These are phyloP conservation scores for Drosophila mettleri DNA, from an alignment of 2,888 invertebrate species.

Conservation along the genomic window DNA sequence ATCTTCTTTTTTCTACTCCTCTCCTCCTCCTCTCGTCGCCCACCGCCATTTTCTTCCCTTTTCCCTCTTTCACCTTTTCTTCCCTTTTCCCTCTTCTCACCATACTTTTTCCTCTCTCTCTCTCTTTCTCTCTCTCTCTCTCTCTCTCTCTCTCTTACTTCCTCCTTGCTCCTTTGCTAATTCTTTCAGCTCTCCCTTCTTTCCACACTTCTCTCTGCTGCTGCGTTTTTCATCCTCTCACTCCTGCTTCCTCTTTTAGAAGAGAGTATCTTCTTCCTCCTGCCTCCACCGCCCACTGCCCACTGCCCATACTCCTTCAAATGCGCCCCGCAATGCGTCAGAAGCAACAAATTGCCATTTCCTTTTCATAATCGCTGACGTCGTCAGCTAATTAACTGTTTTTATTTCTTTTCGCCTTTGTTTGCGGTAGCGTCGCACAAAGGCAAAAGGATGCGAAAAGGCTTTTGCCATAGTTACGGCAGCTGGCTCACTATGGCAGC, in stretches of 20 bases:
- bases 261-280: background rate
- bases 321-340: slow-evolving; percentile 15
- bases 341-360: slow-evolving; percentile 60
- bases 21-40: no score
- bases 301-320: background rate
- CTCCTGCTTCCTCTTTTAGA: no score
- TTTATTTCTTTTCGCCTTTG: slow-evolving; percentile 34
- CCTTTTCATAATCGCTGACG: slow-evolving; percentile 45
- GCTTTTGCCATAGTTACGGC: slow-evolving; percentile 12
- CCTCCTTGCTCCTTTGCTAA: no score
- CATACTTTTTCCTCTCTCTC: background rate
- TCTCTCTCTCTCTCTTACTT: background rate
- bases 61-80: background rate
- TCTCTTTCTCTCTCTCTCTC: background rate
- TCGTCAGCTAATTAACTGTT: slow-evolving; percentile 51
- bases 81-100: background rate
- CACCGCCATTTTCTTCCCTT: background rate
- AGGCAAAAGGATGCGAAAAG: slow-evolving; percentile 35
- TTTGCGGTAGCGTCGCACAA: slow-evolving; percentile 24
- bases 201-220: background rate
- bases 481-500: background rate
- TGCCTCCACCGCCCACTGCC: background rate
- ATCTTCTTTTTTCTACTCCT: no score
- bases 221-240: background rate
- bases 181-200: no score